Base-by-base conservation (phyloP, 1,140 invertebrate genomes). In the Drosophila murphyi region DNA sequence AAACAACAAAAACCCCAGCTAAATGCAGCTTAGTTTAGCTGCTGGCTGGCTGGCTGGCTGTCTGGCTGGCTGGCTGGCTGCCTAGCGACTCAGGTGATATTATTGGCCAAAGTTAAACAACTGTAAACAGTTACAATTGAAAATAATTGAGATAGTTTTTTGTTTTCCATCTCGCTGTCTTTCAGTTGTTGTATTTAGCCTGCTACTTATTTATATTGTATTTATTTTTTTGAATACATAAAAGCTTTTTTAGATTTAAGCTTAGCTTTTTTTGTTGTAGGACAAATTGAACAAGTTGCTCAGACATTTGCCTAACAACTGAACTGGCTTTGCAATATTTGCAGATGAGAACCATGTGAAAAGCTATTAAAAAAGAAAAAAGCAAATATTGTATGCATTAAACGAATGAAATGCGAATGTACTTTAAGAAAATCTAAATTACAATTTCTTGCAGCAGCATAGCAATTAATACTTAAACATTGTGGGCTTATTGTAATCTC, bases 31-130 rank as follows among this genome's bases (percentile, higher is more conserved):
- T 80, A 74, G 65, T 71, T 67, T 69, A 57, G 69, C 73, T 85
- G 43, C 68, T 60, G 65, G 35, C 31, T 51, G 41, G 41, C 54
- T 60, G 52, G 54, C 43, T 20, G 20, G 43, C 68, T 55, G 65
- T 32, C 31, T 51, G 41, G 41, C 54, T 60, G 52, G 54, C 43
- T 20, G 20, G 43, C 68, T 55, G 65, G 35, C 31, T 51, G 41
- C 47, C 54, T 60, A 48, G 54, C 43, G 72, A 73, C 82, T 63
- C 86, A 89, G 86, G 74, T 85, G 86, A 81, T 79, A 85, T 76
- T 90, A 81, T 81, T 89, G 77, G 76, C 81, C 78, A 85, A 89
- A 89, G 78, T 85, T 85, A 81, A 89, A 81, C 80, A 85, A 83
- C 81, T 89, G 85, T 57, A 57, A 81, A 73, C 67, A 67, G 78